Percentiles rank a stretch among this genome's conserved stretches.
Conservation (phyloP, 1,140 invertebrate species). For the Solenopsis fugax region DNA sequence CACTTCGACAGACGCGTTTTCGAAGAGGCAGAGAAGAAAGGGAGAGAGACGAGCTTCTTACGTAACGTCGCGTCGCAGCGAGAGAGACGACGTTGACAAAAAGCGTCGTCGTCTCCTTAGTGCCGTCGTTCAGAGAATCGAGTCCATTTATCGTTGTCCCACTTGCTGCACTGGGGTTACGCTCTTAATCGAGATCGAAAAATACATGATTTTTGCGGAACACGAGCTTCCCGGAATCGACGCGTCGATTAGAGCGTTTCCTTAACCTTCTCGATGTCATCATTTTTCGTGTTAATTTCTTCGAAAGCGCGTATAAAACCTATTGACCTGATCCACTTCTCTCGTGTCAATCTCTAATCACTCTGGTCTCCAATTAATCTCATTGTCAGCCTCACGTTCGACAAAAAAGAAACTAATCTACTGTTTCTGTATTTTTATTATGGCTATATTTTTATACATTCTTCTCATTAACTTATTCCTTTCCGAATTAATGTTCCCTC, state of each 20-base stretch:
- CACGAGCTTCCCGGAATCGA: constrained; percentile 7
- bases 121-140: constrained; percentile 35
- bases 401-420: background rate
- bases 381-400: background rate
- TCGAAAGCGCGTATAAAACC: background rate
- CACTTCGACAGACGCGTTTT: constrained; percentile 27
- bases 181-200: constrained; percentile 34
- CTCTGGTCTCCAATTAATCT: background rate
- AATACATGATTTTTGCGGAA: constrained; percentile 24
- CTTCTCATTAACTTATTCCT: background rate
- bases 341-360: background rate
- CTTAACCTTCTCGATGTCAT: background rate
- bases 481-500: background rate
- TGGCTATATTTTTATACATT: background rate
- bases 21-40: background rate
- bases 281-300: constrained; percentile 8
- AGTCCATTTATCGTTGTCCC: constrained; percentile 40
- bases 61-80: constrained; percentile 1
- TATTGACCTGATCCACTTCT: background rate
- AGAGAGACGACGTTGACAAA: constrained; percentile 5
- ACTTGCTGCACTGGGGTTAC: constrained; percentile 7
- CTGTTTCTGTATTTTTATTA: background rate
- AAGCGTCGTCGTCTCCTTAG: constrained; percentile 33
- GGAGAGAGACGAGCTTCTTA: constrained; percentile 23
- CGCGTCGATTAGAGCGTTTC: constrained; percentile 4